These are phyloP conservation scores for Palythoa grandiflora DNA, from an alignment of 92 coral and sea anemone species.

Conservation along the genomic window DNA sequence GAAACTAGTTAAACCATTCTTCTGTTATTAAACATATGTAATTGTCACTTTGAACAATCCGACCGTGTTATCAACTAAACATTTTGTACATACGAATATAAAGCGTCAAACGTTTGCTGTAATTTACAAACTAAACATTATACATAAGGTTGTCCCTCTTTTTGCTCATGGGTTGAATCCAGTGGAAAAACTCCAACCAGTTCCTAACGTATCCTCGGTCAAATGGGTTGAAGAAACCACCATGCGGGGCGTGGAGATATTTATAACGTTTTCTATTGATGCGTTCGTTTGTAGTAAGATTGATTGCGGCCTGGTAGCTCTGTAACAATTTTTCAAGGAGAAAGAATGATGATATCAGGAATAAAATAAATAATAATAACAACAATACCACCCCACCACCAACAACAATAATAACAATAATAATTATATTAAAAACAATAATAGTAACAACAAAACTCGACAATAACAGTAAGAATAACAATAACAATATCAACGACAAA, in stretches of 20 bases:
- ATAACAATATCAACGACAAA: too few species aligned
- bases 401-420: neutral
- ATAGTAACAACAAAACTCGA: too few species aligned
- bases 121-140: constrained; percentile 52
- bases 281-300: constrained; percentile 94
- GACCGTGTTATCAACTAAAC: too few species aligned
- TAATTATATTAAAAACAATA: too few species aligned
- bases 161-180: constrained; percentile 68
- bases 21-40: too few species aligned
- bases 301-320: constrained; percentile 81
- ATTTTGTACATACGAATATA: too few species aligned
- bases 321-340: constrained; percentile 41
- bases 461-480: too few species aligned
- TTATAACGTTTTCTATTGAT: constrained; percentile 88
- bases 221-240: constrained; percentile 88
- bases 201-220: constrained; percentile 90
- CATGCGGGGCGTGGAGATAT: constrained; percentile 84
- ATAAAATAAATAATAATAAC: neutral
- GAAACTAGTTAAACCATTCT: too few species aligned
- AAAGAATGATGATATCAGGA: neutral
- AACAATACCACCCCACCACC: neutral
- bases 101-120: too few species aligned
- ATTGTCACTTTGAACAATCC: too few species aligned
- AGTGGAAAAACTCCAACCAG: constrained; percentile 93
- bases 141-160: constrained; percentile 79